Evolutionary conservation across 53 echinoderm and acorn worm species (phyloP), one percentile per base, ranked within the genome.

Genomic region (Mesocentrotus franciscanus): DNA sequence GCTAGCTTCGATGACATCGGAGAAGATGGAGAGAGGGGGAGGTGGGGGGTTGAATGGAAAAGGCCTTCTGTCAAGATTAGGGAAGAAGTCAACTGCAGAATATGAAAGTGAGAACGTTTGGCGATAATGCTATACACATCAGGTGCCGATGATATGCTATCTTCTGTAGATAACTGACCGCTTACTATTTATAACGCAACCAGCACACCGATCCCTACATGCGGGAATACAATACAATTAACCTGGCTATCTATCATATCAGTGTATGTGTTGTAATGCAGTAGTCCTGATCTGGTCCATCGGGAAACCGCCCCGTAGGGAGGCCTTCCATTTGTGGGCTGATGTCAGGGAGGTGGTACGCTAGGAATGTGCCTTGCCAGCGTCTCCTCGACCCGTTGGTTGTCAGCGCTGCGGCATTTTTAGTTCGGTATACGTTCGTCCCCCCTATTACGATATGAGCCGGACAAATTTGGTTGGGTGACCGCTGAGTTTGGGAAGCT

Each of bases 391-490:
- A 39, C 81, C 81, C 36, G 76, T 76, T n/a, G 27, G 81, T 81
- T 36, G 39, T 81, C 81, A 81, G 39, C 64, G 64, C 64, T 64
- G 64, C 39, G 42, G 81, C 81, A 81, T 81, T 81, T 81, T 42
- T 18, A 22, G 42, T 36, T 22, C 20, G 36, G 81, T 64, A 20
- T 64, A 5, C 20, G 64, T 6, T 64, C 20, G 64, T 7, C 81
- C 81, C 16, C 81, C 81, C 42, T 42, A 20, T 64, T 18, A 20
- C 81, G 42, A 42, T 36, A 33, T 36, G 81, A 81, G 81, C 42
- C 81, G 81, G 81, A 81, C 81, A 39, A 81, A 81, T 81, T 81
- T 81, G 81, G 81, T 81, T 20, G 17, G 81, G 81, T 81, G 81
- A 81, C 81, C 81, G 81, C 81, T 81, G 81, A 81, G 81, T 81